Evolutionary conservation across 2,888 invertebrate genomes (phyloP).

Genomic region (Acleris emargana): DNA sequence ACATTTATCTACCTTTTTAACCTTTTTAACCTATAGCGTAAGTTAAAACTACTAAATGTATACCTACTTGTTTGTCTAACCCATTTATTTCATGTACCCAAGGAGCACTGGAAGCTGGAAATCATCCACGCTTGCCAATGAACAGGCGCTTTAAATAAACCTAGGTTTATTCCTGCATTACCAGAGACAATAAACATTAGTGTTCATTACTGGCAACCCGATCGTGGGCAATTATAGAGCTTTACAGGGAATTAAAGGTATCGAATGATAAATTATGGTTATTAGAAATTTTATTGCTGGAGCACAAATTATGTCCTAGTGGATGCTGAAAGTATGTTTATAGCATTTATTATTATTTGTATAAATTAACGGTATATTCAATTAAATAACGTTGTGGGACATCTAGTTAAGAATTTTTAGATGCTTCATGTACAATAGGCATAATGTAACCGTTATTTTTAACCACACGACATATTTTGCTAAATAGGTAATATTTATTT

Average conservation of each 20-base stretch:
- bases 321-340: background rate
- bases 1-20: no score
- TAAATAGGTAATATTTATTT: no score
- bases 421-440: no score
- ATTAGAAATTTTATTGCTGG: slow-evolving; percentile 22
- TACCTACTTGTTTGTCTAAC: background rate
- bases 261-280: slow-evolving; percentile 23
- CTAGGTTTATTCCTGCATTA: slow-evolving; percentile 18
- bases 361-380: no score
- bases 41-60: background rate
- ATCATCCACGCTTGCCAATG: slow-evolving; percentile 14
- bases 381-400: no score
- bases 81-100: slow-evolving; percentile 2
- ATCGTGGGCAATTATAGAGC: slow-evolving; percentile 24
- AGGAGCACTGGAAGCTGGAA: slow-evolving; percentile 12
- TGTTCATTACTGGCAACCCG: slow-evolving; percentile 18
- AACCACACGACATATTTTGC: no score
- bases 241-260: slow-evolving; percentile 24
- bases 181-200: slow-evolving; percentile 28
- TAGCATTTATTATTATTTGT: no score
- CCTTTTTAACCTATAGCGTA: background rate
- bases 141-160: slow-evolving; percentile 22
- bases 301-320: background rate
- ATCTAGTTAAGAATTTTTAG: no score
- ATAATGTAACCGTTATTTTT: no score